These are phyloP conservation scores for Eospalax fontanierii DNA, from an alignment of 2,797 vertebrate species.

Conservation along the genomic window DNA sequence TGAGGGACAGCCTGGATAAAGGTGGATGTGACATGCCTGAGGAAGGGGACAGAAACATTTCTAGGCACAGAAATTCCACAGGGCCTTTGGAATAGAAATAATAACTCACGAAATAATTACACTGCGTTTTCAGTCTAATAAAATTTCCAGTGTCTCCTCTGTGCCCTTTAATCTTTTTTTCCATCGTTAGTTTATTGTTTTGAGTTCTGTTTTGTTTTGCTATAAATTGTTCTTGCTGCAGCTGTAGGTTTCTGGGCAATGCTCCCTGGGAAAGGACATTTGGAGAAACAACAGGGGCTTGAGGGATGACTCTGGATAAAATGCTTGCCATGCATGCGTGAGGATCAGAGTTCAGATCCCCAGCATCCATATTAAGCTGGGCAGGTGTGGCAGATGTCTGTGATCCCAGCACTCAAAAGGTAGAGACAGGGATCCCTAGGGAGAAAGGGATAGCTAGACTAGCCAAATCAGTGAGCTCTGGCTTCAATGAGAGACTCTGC, in stretches of 20 bases:
- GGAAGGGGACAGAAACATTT: rapidly evolving
- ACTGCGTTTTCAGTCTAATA: background rate
- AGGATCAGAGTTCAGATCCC: background rate
- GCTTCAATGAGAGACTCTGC: background rate
- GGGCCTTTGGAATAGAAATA: background rate
- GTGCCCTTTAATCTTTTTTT: constrained; percentile 21
- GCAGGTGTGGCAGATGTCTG: background rate
- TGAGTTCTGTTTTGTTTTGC: constrained; percentile 26
- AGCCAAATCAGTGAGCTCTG: background rate
- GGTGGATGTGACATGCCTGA: background rate
- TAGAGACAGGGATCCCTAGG: background rate
- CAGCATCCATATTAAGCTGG: background rate
- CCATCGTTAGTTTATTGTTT: background rate
- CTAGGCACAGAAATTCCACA: background rate
- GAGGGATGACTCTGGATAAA: background rate
- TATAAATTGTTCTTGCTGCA: background rate
- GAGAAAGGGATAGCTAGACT: background rate
- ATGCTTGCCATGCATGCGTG: background rate
- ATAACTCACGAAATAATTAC: background rate
- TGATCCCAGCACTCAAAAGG: background rate
- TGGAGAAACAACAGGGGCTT: background rate
- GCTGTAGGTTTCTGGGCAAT: background rate
- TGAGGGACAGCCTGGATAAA: background rate
- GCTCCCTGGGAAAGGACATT: background rate
- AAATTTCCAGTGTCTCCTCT: constrained; percentile 14